Conservation (phyloP, 2,888 invertebrate species). For the Andrena fulva region DNA sequence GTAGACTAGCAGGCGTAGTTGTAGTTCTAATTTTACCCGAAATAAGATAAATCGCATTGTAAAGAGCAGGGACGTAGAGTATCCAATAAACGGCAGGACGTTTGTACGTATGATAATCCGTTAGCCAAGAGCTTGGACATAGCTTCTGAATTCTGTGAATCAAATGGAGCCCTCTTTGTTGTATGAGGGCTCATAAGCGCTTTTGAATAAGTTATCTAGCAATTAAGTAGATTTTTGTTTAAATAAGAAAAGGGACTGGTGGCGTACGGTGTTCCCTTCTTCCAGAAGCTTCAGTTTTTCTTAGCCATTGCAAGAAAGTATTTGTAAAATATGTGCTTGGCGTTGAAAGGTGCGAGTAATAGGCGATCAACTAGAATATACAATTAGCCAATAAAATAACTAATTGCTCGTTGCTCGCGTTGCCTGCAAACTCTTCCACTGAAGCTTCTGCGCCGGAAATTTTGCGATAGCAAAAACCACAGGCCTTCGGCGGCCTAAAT, state of each 20-base stretch:
- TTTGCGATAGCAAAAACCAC: neutral
- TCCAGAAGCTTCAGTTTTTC: neutral
- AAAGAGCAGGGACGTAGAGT: too few species aligned
- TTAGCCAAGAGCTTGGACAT: neutral
- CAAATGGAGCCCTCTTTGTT: neutral
- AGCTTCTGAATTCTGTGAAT: neutral
- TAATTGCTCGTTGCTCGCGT: too few species aligned
- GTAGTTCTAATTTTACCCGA: too few species aligned
- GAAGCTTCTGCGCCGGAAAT: too few species aligned
- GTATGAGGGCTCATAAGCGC: neutral
- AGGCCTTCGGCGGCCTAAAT: neutral
- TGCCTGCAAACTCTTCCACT: too few species aligned
- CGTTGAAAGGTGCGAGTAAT: neutral
- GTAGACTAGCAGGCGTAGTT: neutral
- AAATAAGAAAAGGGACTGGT: neutral
- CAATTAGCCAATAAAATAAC: neutral
- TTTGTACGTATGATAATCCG: neutral
- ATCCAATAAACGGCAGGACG: neutral
- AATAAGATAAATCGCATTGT: too few species aligned
- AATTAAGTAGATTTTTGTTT: neutral
- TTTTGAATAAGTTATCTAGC: neutral
- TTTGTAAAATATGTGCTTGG: neutral
- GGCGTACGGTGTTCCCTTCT: neutral
- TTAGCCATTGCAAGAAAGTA: neutral
- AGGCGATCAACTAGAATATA: neutral